phyloP scores from a whole-genome alignment of 1,140 invertebrate species.

The Drosophila funebris region DNA sequence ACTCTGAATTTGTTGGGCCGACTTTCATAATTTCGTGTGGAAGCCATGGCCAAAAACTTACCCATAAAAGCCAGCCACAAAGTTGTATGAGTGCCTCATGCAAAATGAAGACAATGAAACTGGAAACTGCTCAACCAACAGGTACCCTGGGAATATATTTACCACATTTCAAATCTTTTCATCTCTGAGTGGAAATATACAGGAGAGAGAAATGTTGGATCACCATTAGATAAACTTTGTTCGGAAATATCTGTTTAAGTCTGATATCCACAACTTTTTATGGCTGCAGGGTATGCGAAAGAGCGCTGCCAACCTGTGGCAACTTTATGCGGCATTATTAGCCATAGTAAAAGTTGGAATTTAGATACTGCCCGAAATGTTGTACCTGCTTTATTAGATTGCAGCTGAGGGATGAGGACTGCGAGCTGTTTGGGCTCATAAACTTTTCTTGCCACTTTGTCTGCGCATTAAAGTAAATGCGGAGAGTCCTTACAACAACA shows the following conservation, averaged over 20 bases:
- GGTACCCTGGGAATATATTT: not conserved
- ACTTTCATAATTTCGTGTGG: conserved; percentile 73
- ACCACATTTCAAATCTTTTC: not conserved
- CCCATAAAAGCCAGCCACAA: conserved; percentile 58
- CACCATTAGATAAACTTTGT: not conserved
- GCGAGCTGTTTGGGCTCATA: conserved; percentile 44
- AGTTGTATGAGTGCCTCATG: conserved; percentile 43
- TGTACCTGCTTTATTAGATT: conserved; percentile 75
- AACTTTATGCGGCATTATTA: conserved; percentile 77
- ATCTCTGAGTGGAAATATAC: not conserved
- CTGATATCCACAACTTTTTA: not conserved
- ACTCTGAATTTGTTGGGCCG: conserved; percentile 27
- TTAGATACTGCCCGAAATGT: conserved; percentile 56
- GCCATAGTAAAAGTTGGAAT: conserved; percentile 76
- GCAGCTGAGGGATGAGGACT: conserved; percentile 33
- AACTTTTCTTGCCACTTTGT: conserved; percentile 69
- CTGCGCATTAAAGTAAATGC: conserved; percentile 75
- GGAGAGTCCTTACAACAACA: conserved; percentile 37
- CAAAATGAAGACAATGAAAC: conserved; percentile 24
- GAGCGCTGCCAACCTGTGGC: conserved; percentile 60
- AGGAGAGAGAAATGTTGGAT: not conserved
- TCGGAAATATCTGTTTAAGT: not conserved
- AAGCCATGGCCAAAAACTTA: conserved; percentile 46
- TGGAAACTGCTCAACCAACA: not conserved
- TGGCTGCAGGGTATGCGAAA: conserved; percentile 6